These are phyloP conservation scores for Cherax destructor DNA, from an alignment of 1,140 invertebrate genomes.

Conservation along the genomic window DNA sequence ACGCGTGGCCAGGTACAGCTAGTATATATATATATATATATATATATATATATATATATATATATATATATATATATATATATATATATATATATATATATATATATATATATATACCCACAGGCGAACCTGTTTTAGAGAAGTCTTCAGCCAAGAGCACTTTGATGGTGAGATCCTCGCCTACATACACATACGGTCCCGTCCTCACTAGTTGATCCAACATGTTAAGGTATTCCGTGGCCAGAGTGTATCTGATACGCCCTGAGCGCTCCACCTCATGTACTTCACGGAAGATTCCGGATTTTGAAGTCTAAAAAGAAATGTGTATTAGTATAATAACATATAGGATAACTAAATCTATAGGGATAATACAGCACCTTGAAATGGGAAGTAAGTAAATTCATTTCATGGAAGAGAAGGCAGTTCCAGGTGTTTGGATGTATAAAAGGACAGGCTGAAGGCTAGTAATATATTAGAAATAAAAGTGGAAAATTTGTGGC, in stretches of 20 bases:
- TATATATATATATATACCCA: neutral
- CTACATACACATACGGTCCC: neutral
- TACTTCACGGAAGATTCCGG: conserved; percentile 11
- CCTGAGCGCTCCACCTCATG: conserved; percentile 3
- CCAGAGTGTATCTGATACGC: neutral
- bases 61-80: neutral
- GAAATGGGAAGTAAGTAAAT: too few relatives aligned
- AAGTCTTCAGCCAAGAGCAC: conserved; percentile 35
- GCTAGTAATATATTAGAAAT: too few relatives aligned
- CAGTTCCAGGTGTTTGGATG: too few relatives aligned
- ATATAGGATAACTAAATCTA: too few relatives aligned
- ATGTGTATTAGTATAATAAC: too few relatives aligned
- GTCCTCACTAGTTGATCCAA: neutral
- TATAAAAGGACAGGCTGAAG: too few relatives aligned
- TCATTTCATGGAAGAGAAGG: too few relatives aligned
- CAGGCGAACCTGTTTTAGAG: neutral
- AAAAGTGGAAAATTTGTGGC: too few relatives aligned
- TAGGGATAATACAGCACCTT: too few relatives aligned
- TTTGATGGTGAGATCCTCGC: neutral
- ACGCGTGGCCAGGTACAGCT: too few relatives aligned
- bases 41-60: neutral
- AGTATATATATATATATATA: neutral
- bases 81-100: neutral
- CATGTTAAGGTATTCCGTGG: neutral
- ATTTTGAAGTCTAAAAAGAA: neutral